These are phyloP conservation scores for Myiozetetes cayanensis DNA, from an alignment of 2,113 vertebrate species.

Conservation along the genomic window DNA sequence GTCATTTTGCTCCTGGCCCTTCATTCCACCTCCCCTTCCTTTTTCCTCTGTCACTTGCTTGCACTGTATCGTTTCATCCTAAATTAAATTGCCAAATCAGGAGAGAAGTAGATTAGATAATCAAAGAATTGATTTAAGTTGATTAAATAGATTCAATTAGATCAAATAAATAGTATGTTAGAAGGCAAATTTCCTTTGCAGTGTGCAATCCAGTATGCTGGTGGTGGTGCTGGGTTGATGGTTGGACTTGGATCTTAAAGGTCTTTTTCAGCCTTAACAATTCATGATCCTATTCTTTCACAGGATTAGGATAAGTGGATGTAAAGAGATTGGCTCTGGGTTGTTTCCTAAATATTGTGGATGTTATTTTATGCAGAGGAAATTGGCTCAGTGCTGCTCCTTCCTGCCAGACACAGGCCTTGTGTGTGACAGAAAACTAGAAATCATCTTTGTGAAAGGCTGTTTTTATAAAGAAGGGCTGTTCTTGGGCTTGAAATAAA, in stretches of 20 bases:
- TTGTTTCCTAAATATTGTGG: background rate
- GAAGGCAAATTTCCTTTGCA: background rate
- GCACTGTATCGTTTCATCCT: background rate
- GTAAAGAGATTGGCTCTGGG: background rate
- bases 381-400: background rate
- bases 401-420: background rate
- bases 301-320: background rate
- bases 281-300: background rate
- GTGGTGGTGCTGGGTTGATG: background rate
- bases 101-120: background rate
- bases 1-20: background rate
- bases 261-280: background rate
- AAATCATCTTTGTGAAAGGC: background rate
- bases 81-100: background rate
- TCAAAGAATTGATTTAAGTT: background rate
- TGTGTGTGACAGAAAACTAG: background rate
- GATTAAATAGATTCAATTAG: background rate
- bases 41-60: background rate
- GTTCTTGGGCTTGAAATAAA: background rate
- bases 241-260: background rate
- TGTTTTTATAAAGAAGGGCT: background rate
- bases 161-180: background rate
- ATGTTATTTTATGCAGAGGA: background rate
- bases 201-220: background rate
- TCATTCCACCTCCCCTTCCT: accelerated